These are phyloP conservation scores for Oscheius sp. DNA, from an alignment of 1,140 invertebrate genomes.

Conservation along the genomic window DNA sequence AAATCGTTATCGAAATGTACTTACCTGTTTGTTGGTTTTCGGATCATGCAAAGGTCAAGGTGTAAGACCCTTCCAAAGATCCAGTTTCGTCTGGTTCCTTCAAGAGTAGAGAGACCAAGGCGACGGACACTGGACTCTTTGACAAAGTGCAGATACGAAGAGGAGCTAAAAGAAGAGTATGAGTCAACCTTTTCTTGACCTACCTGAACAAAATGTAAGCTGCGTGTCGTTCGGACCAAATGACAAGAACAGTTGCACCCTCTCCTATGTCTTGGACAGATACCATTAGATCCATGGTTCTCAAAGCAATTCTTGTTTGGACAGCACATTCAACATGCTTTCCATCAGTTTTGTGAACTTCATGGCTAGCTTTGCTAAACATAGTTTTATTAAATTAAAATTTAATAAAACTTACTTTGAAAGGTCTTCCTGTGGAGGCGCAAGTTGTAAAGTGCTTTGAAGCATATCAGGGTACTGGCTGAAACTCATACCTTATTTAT, in stretches of 20 bases:
- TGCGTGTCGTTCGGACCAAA: constrained; percentile 1
- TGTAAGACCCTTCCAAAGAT: constrained; percentile 3
- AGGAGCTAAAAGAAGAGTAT: not conserved
- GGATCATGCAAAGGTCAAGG: constrained; percentile 5
- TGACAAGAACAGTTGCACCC: not conserved
- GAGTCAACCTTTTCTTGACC: not conserved
- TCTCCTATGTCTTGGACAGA: constrained; percentile 8
- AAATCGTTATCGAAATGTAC: not conserved
- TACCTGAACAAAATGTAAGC: constrained; percentile 20
- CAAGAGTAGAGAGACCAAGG: not conserved
- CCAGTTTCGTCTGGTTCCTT: not conserved
- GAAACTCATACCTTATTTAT: too few species aligned
- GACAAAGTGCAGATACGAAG: constrained; percentile 7
- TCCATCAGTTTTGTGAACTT: not conserved
- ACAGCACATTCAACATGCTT: not conserved
- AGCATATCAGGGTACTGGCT: not conserved
- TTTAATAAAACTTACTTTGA: not conserved
- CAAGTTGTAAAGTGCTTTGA: not conserved
- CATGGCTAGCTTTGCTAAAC: not conserved
- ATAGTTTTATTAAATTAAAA: not conserved
- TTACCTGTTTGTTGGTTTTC: constrained; percentile 12
- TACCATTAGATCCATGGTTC: not conserved
- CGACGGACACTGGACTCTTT: constrained; percentile 8
- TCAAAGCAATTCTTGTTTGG: not conserved
- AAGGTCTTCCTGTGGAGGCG: not conserved